Evolutionary conservation across 2,888 invertebrate genomes (phyloP).

Genomic region (Zygothrica quintamaculata): DNA sequence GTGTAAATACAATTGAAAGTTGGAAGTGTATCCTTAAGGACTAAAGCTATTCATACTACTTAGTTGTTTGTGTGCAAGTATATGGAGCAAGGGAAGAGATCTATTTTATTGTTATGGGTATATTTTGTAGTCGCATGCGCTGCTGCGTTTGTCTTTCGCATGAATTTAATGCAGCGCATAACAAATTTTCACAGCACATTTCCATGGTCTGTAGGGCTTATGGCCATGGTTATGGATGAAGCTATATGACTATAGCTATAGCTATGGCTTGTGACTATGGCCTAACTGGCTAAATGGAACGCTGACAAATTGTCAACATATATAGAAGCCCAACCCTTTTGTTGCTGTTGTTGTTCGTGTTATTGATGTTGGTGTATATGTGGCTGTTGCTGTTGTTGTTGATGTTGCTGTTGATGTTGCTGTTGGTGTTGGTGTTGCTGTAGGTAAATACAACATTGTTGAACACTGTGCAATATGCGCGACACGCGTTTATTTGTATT

Average conservation of each 20-base stretch:
- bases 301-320: slow-evolving; percentile 76
- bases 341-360: slow-evolving; percentile 7
- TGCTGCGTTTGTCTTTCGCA: slow-evolving; percentile 49
- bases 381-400: slow-evolving; percentile 24
- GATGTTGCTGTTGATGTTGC: slow-evolving; percentile 16
- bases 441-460: slow-evolving; percentile 69
- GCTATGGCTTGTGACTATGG: slow-evolving; percentile 31
- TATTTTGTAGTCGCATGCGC: slow-evolving; percentile 7
- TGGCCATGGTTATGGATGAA: slow-evolving; percentile 10
- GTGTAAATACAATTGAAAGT: too few relatives aligned
- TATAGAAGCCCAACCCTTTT: slow-evolving; percentile 31
- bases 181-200: slow-evolving; percentile 77
- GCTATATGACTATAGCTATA: slow-evolving; percentile 20
- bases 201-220: slow-evolving; percentile 57
- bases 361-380: slow-evolving; percentile 10
- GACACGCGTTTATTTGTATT: slow-evolving; percentile 78
- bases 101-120: slow-evolving; percentile 49
- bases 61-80: neutral
- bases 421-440: slow-evolving; percentile 28
- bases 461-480: slow-evolving; percentile 74
- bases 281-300: slow-evolving; percentile 78
- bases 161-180: slow-evolving; percentile 74
- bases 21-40: too few relatives aligned
- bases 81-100: slow-evolving; percentile 30
- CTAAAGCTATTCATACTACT: too few relatives aligned